Percentiles rank a stretch among this genome's conserved stretches.
Evolutionary conservation across 2,888 invertebrate genomes (phyloP).

Genomic region (Phyllotreta striolata): DNA sequence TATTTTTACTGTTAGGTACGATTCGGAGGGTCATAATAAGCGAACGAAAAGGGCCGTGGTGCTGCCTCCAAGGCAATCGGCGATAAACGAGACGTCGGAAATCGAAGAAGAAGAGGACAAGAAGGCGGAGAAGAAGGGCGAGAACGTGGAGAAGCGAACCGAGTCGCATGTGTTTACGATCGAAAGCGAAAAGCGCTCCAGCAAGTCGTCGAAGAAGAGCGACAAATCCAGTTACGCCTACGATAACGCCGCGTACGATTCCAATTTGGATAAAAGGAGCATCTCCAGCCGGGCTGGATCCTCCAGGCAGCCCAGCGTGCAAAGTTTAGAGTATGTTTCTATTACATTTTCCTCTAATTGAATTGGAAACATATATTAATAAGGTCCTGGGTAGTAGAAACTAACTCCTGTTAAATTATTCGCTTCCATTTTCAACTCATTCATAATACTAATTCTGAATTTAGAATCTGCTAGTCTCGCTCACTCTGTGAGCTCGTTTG

Average conservation of each 20-base stretch:
- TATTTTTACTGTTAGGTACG: conserved; percentile 23
- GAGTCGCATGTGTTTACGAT: conserved; percentile 12
- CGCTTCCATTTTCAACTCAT: no score
- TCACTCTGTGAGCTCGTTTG: no score
- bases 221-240: conserved; percentile 36
- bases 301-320: conserved; percentile 49
- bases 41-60: conserved; percentile 35
- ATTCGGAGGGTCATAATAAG: conserved; percentile 32
- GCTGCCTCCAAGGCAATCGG: conserved; percentile 30
- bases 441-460: no score
- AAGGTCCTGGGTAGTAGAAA: no score
- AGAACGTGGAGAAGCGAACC: conserved; percentile 10
- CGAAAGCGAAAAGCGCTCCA: conserved; percentile 36
- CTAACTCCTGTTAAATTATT: no score
- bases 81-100: conserved; percentile 33
- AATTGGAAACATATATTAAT: no score
- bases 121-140: conserved; percentile 8
- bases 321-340: conserved; percentile 54
- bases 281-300: conserved; percentile 43
- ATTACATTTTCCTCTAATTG: not conserved
- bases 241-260: conserved; percentile 48
- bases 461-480: no score
- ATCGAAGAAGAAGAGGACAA: conserved; percentile 32
- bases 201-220: conserved; percentile 32
- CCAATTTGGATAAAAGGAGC: conserved; percentile 33